phyloP scores from a whole-genome alignment of 2,888 invertebrate genomes.

The Coremacera marginata region DNA sequence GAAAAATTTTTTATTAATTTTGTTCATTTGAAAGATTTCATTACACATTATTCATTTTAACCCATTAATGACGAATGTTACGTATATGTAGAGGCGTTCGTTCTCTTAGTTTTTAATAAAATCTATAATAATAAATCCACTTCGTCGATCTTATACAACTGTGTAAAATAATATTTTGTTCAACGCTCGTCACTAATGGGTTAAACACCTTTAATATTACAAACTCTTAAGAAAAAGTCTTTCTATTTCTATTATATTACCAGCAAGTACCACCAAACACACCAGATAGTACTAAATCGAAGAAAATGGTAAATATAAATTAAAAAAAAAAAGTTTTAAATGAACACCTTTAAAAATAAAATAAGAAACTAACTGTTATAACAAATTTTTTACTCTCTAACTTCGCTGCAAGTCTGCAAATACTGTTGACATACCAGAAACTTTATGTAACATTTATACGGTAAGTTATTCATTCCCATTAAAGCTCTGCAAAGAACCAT shows the following conservation, averaged over 20 bases:
- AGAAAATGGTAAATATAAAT: conserved; percentile 10
- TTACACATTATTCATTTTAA: not conserved
- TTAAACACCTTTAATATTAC: not conserved
- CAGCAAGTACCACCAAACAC: conserved; percentile 63
- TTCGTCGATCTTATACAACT: too few species aligned
- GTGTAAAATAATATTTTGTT: too few species aligned
- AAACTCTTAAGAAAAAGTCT: not conserved
- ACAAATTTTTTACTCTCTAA: not conserved
- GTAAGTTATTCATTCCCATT: too few species aligned
- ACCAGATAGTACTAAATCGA: conserved; percentile 37
- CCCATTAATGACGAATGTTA: too few species aligned
- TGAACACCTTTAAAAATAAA: not conserved
- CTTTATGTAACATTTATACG: not conserved
- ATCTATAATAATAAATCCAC: too few species aligned
- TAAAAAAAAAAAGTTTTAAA: not conserved
- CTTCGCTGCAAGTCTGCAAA: not conserved
- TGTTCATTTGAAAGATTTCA: not conserved
- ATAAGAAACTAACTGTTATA: not conserved
- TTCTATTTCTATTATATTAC: conserved; percentile 50
- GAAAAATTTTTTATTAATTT: not conserved
- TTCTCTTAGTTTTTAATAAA: too few species aligned
- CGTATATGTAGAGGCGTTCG: too few species aligned
- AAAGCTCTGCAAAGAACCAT: too few species aligned
- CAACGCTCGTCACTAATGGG: too few species aligned
- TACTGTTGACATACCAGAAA: not conserved